Evolutionary conservation across 2,113 vertebrate species (phyloP).

Genomic region (Athene cunicularia): DNA sequence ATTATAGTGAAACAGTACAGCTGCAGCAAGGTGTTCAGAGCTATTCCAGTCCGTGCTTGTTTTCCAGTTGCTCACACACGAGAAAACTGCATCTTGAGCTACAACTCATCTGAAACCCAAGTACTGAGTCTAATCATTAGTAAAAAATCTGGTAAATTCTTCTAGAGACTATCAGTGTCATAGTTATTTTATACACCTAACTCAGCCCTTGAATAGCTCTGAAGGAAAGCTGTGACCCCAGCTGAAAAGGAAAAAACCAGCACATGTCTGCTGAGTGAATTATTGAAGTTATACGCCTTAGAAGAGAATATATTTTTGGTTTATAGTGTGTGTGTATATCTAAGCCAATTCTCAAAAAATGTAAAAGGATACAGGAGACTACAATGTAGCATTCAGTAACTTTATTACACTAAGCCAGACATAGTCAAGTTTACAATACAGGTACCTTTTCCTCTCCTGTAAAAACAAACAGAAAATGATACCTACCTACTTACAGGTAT

Average conservation of each 20-base stretch:
- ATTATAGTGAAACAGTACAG: background rate
- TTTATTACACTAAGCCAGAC: background rate
- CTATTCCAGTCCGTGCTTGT: background rate
- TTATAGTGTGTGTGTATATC: background rate
- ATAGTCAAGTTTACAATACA: background rate
- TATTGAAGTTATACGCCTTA: conserved; percentile 18
- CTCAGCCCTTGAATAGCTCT: background rate
- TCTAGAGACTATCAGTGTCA: background rate
- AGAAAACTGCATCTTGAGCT: background rate
- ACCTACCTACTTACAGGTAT: background rate
- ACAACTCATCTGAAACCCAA: background rate
- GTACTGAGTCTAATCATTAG: background rate
- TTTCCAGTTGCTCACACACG: background rate
- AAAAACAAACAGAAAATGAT: background rate
- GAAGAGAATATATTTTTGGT: background rate
- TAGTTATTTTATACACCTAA: background rate
- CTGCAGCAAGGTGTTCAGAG: background rate
- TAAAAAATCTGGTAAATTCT: background rate
- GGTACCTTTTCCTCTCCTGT: background rate
- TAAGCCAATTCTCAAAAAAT: conserved; percentile 20
- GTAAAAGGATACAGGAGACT: background rate
- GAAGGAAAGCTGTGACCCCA: background rate
- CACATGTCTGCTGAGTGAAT: background rate
- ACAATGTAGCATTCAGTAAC: background rate
- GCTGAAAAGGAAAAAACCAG: background rate